Evolutionary conservation across 2,888 invertebrate genomes (phyloP), one percentile per base, ranked within the genome.

Genomic region (Leptura quadrifasciata): DNA sequence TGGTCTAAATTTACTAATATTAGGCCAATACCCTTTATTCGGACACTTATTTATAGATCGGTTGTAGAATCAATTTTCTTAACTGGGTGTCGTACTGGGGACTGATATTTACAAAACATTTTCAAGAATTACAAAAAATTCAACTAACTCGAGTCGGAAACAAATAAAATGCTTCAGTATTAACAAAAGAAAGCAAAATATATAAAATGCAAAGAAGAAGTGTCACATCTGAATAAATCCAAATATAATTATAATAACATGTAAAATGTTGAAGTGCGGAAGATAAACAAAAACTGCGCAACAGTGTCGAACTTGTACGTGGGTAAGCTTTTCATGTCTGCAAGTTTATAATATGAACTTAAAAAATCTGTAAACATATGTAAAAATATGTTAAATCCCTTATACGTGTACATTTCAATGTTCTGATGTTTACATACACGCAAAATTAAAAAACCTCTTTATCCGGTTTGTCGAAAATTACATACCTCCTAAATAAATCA

Each of bases 21-120:
- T 63, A 35, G 63, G 63, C 18, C 63, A 63, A 39, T 63, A 63
- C 63, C 63, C 63, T 35, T 63, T 63, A 39, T 39, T 47, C 47
- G 47, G 35, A 61, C 18, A 61, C 17, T 63, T 63, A 63, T 63
- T 63, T 63, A 63, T 63, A 63, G 63, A 63, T 17, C n/a, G 60
- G 27, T 17, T 12, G 2, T 20, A 21, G 20, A 63, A 63, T 63
- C 63, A 63, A 63, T 63, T 63, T 31, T 39, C 63, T 63, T 63
- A 15, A 15, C 10, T 2, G 1, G 47, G 1, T 15, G 15, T 35
- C 1, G 24, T 15, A 47, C 47, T 47, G 12, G 3, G 12, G n/a
- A 47, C 15, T 5, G 0, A n/a, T 47, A 15, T 47, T 15, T 47
- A 47, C 47, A n/a, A 6, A 31, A n/a, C 47, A 47, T n/a, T 47